phyloP scores from a whole-genome alignment of 1,140 invertebrate genomes.

The Bicyclus anynana region DNA sequence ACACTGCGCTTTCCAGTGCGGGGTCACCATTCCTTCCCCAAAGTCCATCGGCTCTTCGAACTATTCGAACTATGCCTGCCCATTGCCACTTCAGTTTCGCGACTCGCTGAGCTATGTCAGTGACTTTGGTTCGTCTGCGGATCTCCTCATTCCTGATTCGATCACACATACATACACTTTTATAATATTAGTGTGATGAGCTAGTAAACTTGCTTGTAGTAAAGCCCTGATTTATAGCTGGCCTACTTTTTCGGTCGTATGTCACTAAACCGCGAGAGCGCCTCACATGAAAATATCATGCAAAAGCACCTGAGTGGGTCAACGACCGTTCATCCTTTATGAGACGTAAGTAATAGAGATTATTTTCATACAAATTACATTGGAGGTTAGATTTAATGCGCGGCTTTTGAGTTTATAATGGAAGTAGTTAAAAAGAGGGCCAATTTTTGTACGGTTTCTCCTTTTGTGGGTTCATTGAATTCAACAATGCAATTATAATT shows the following conservation, averaged over 20 bases:
- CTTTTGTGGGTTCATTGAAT: not conserved
- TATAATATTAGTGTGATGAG: too few relatives aligned
- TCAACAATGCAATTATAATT: not conserved
- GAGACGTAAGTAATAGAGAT: slow-evolving; percentile 15
- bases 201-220: too few relatives aligned
- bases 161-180: too few relatives aligned
- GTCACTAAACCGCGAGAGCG: slow-evolving; percentile 12
- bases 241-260: slow-evolving; percentile 4
- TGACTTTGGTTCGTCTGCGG: too few relatives aligned
- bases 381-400: not conserved
- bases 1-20: too few relatives aligned
- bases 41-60: too few relatives aligned
- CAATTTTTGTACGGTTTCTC: not conserved
- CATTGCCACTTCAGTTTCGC: too few relatives aligned
- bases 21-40: too few relatives aligned
- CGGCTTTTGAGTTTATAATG: not conserved
- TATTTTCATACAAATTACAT: slow-evolving; percentile 19
- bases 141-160: too few relatives aligned
- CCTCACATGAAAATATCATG: slow-evolving; percentile 24
- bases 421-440: not conserved
- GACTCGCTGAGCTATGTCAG: too few relatives aligned
- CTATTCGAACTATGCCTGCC: too few relatives aligned
- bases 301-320: slow-evolving; percentile 17
- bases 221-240: not conserved
- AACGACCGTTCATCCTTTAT: slow-evolving; percentile 21